These are phyloP conservation scores for Antechinus stuartii DNA, from an alignment of 2,113 vertebrate species.

Conservation along the genomic window DNA sequence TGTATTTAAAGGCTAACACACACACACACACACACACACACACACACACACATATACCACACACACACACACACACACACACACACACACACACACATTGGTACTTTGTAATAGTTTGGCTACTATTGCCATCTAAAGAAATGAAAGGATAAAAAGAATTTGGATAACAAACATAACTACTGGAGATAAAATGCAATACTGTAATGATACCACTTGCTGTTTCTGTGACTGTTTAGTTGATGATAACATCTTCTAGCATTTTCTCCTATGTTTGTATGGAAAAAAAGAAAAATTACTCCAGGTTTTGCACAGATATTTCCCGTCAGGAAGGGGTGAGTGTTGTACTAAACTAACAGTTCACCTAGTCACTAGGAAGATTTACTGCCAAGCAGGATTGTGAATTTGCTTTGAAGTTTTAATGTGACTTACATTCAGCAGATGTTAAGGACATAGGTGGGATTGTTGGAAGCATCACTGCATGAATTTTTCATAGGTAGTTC, in stretches of 20 bases:
- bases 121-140: not conserved
- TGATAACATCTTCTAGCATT: not conserved
- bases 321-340: slow-evolving; percentile 44
- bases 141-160: slow-evolving; percentile 15
- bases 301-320: not conserved
- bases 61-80: not conserved
- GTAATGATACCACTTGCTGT: fast-evolving
- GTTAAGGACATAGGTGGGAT: slow-evolving; percentile 69
- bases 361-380: slow-evolving; percentile 44
- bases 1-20: not conserved
- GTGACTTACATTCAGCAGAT: slow-evolving; percentile 70
- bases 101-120: not conserved
- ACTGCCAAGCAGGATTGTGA: slow-evolving; percentile 1
- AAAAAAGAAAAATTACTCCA: slow-evolving; percentile 21
- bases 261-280: slow-evolving; percentile 15
- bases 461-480: slow-evolving; percentile 64
- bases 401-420: slow-evolving; percentile 62
- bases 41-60: not conserved
- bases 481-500: slow-evolving; percentile 81
- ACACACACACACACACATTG: not conserved
- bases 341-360: slow-evolving; percentile 45
- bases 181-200: not conserved
- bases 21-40: not conserved
- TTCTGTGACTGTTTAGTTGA: not conserved
- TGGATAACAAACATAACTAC: not conserved